Evolutionary conservation across 2,113 vertebrate genomes (phyloP).

Genomic region (Corydoras maculifer): DNA sequence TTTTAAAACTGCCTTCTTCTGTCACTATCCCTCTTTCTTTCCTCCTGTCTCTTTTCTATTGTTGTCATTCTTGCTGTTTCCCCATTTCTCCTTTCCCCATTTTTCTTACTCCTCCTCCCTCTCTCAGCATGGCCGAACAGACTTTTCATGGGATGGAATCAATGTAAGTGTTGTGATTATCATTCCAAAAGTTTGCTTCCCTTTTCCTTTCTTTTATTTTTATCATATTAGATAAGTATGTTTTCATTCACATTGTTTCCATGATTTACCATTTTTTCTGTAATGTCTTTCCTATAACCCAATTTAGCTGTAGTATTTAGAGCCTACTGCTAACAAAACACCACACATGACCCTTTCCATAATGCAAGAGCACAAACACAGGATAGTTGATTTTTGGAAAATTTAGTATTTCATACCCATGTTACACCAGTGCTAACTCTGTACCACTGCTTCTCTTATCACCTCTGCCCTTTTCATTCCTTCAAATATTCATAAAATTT

Average conservation of each 20-base stretch:
- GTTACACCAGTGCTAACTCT: conserved; percentile 57
- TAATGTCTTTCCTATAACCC: conserved; percentile 46
- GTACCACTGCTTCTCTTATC: conserved; percentile 56
- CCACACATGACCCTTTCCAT: conserved; percentile 45
- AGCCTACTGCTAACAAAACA: conserved; percentile 10
- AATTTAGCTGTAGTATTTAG: conserved; percentile 49
- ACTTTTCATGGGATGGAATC: conserved; percentile 99
- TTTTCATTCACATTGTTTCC: conserved; percentile 2
- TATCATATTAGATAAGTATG: not conserved
- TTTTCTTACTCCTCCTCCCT: too few species aligned
- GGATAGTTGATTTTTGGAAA: conserved; percentile 39
- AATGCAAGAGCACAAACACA: conserved; percentile 32
- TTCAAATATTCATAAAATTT: conserved; percentile 25
- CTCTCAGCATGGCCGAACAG: conserved; percentile 56
- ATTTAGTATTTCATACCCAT: conserved; percentile 35
- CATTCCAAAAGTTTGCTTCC: conserved; percentile 55
- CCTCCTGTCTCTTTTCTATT: too few species aligned
- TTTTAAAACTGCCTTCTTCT: too few species aligned
- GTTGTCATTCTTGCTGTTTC: too few species aligned
- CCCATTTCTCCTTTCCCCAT: too few species aligned
- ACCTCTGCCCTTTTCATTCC: conserved; percentile 49
- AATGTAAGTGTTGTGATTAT: conserved; percentile 86
- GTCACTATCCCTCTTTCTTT: too few species aligned
- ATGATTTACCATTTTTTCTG: conserved; percentile 35
- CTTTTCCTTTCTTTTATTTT: not conserved